These are phyloP conservation scores for Dexiosoma caninum DNA, from an alignment of 2,888 invertebrate genomes.

Conservation along the genomic window DNA sequence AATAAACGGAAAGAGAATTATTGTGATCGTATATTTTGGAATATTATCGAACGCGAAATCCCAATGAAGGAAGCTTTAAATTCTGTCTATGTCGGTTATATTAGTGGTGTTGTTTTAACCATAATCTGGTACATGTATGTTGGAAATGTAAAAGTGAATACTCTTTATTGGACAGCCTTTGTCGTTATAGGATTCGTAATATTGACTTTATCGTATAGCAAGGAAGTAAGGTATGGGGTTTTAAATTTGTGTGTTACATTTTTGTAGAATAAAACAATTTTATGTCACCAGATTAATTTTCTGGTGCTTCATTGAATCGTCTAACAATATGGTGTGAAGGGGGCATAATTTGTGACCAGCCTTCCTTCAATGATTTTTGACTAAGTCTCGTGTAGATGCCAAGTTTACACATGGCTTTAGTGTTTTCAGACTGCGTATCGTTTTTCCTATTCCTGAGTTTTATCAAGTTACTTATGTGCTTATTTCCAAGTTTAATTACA, in stretches of 20 bases:
- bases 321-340: no score
- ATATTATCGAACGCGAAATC: conserved; percentile 36
- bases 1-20: conserved; percentile 29
- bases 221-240: conserved; percentile 67
- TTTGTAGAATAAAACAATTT: no score
- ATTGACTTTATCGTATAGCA: conserved; percentile 66
- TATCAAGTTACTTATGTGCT: no score
- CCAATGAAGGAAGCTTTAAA: conserved; percentile 43
- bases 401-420: no score
- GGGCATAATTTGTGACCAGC: no score
- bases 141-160: conserved; percentile 25
- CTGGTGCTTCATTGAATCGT: background rate
- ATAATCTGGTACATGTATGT: conserved; percentile 67
- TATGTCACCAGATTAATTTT: background rate
- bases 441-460: no score
- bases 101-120: conserved; percentile 66
- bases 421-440: no score
- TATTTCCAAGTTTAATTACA: no score
- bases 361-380: no score
- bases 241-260: background rate
- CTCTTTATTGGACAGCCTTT: conserved; percentile 65
- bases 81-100: conserved; percentile 65
- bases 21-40: conserved; percentile 36
- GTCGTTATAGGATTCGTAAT: conserved; percentile 59
- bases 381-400: no score